A percentile compares a stretch with the other conserved stretches of the same genome.
These are phyloP conservation scores for Delia radicum DNA, from an alignment of 1,140 invertebrate species.

Conservation along the genomic window DNA sequence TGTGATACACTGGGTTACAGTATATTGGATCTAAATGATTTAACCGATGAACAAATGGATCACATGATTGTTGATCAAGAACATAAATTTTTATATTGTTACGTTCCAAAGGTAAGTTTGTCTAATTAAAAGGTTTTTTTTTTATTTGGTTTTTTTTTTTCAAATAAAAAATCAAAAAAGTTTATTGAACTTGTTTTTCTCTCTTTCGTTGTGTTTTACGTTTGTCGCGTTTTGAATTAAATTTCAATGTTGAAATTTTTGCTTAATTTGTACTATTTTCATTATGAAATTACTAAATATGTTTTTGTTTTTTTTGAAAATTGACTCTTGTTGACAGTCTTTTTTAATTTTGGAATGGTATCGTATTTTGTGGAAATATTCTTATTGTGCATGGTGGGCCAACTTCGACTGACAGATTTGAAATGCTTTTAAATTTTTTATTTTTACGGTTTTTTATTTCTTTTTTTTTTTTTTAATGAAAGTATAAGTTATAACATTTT, in stretches of 20 bases:
- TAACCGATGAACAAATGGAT: conserved; percentile 62
- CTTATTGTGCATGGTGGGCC: background rate
- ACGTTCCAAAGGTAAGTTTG: conserved; percentile 82
- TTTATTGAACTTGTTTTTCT: background rate
- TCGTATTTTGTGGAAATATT: background rate
- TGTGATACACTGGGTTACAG: conserved; percentile 61
- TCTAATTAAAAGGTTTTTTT: background rate
- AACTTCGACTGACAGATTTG: too few species aligned
- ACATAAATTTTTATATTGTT: conserved; percentile 85
- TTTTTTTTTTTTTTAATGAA: too few species aligned
- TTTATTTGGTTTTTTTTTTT: too few species aligned
- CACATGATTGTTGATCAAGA: conserved; percentile 80
- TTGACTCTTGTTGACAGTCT: background rate
- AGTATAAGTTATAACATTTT: too few species aligned
- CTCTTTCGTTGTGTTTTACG: background rate
- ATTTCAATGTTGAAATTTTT: background rate
- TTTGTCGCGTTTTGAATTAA: background rate
- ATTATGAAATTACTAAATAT: background rate
- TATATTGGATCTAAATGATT: conserved; percentile 51
- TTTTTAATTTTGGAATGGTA: background rate
- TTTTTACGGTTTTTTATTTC: too few species aligned
- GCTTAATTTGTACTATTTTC: background rate
- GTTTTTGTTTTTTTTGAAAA: background rate
- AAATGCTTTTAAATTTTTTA: too few species aligned
- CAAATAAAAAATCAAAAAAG: background rate